These are phyloP conservation scores for Drosophila vallismaia DNA, from an alignment of 2,888 invertebrate genomes.

Conservation along the genomic window DNA sequence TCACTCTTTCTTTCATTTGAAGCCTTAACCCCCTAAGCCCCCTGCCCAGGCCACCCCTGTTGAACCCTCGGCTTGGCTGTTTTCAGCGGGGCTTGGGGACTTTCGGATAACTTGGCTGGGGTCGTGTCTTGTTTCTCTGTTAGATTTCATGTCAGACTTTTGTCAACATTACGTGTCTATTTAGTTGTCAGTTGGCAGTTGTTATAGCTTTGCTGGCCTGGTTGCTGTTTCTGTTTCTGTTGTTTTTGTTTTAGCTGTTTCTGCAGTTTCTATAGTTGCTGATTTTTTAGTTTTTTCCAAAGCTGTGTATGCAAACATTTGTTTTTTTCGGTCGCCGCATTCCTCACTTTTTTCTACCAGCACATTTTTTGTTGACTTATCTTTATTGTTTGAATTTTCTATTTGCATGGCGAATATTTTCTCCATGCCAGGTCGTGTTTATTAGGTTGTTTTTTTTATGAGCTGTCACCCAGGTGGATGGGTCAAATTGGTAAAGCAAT, in stretches of 20 bases:
- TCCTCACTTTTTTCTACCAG: slow-evolving; percentile 34
- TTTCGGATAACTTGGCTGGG: slow-evolving; percentile 51
- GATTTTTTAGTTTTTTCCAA: slow-evolving; percentile 27
- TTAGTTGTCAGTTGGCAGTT: slow-evolving; percentile 78
- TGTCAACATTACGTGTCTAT: slow-evolving; percentile 80
- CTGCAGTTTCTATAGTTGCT: slow-evolving; percentile 39
- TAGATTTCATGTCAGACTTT: slow-evolving; percentile 79
- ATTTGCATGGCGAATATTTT: slow-evolving; percentile 43
- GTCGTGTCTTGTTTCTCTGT: slow-evolving; percentile 56
- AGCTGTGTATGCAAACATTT: slow-evolving; percentile 39
- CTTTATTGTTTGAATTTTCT: slow-evolving; percentile 29
- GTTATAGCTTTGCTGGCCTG: slow-evolving; percentile 42
- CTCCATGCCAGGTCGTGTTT: slow-evolving; percentile 7
- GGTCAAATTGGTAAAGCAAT: slow-evolving; percentile 20
- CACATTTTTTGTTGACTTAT: slow-evolving; percentile 28
- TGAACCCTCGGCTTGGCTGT: not conserved
- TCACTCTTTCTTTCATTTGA: slow-evolving; percentile 80
- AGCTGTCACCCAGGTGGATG: slow-evolving; percentile 2
- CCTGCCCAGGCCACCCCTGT: not conserved
- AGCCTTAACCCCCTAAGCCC: slow-evolving; percentile 39
- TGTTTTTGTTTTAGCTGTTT: not conserved
- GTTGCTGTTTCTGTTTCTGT: slow-evolving; percentile 25
- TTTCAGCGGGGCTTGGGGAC: slow-evolving; percentile 21
- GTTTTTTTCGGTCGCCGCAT: slow-evolving; percentile 42
- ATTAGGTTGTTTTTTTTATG: slow-evolving; percentile 13